These are phyloP conservation scores for Betta splendens DNA, from an alignment of 2,797 vertebrate genomes.

Conservation along the genomic window DNA sequence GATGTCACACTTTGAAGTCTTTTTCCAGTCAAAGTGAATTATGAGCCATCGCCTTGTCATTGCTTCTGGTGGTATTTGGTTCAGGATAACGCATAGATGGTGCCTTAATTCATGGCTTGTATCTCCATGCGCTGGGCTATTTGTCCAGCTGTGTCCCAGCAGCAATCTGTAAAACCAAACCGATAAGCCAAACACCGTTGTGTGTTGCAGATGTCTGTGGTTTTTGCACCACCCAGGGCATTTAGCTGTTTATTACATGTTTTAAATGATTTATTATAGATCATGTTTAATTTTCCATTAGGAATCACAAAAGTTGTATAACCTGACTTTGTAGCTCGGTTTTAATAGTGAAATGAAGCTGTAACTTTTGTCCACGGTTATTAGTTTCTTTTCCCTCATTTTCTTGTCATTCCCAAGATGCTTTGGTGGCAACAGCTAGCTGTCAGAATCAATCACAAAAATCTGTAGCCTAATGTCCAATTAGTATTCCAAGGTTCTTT, in stretches of 20 bases:
- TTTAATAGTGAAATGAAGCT: slow-evolving; percentile 14
- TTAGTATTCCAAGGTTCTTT: slow-evolving; percentile 67
- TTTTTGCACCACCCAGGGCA: not conserved
- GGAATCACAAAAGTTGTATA: not conserved
- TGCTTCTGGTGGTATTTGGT: not conserved
- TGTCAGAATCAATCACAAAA: slow-evolving; percentile 54
- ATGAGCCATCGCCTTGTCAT: not conserved
- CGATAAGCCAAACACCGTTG: not conserved
- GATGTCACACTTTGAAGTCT: not conserved
- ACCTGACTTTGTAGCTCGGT: not conserved
- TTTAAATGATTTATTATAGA: not conserved
- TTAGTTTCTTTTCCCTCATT: not conserved
- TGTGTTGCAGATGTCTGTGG: not conserved
- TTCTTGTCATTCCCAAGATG: slow-evolving; percentile 29
- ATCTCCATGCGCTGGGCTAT: slow-evolving; percentile 12
- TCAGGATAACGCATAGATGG: not conserved
- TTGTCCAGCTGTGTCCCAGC: not conserved
- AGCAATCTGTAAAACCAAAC: not conserved
- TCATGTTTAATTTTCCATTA: not conserved
- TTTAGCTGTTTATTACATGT: not conserved
- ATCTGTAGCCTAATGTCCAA: slow-evolving; percentile 56
- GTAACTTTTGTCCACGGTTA: slow-evolving; percentile 12
- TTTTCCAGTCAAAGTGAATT: not conserved
- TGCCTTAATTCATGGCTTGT: not conserved
- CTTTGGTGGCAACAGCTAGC: slow-evolving; percentile 22